These are phyloP conservation scores for Sceliomorpha sp. DNA, from an alignment of 2,888 invertebrate genomes.

Conservation along the genomic window DNA sequence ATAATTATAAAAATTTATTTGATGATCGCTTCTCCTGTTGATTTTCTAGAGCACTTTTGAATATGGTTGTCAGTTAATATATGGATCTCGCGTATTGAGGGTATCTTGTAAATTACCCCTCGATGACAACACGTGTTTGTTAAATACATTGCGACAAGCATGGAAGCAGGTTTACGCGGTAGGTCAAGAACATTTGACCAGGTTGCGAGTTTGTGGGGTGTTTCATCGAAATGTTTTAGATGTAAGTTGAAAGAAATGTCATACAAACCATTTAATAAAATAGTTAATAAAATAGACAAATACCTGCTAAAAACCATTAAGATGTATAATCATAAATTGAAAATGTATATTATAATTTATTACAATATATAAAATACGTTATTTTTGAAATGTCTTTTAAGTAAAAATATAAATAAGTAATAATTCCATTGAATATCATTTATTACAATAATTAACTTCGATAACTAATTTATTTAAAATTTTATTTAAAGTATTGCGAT, in stretches of 20 bases:
- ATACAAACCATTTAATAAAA: not conserved
- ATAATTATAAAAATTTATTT: not conserved
- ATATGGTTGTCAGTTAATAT: constrained; percentile 89
- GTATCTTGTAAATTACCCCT: constrained; percentile 86
- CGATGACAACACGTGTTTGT: constrained; percentile 83
- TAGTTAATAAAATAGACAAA: too few relatives aligned
- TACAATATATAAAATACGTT: too few relatives aligned
- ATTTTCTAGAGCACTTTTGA: constrained; percentile 87
- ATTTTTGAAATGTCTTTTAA: too few relatives aligned
- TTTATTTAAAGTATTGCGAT: constrained; percentile 82
- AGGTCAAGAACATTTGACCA: constrained; percentile 88
- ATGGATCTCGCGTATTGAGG: constrained; percentile 87
- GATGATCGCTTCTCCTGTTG: not conserved
- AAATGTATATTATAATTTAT: too few relatives aligned
- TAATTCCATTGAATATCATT: too few relatives aligned
- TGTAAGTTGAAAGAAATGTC: constrained; percentile 64
- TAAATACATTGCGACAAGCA: constrained; percentile 83
- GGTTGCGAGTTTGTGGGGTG: constrained; percentile 87
- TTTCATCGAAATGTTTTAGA: constrained; percentile 85
- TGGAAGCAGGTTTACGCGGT: constrained; percentile 87
- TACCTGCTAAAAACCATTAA: too few relatives aligned
- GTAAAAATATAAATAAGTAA: too few relatives aligned
- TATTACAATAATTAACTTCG: too few relatives aligned
- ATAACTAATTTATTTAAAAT: too few relatives aligned
- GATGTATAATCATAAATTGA: too few relatives aligned